Evolutionary conservation across 1,140 invertebrate species (phyloP).

Genomic region (Potamilus streckersoni): DNA sequence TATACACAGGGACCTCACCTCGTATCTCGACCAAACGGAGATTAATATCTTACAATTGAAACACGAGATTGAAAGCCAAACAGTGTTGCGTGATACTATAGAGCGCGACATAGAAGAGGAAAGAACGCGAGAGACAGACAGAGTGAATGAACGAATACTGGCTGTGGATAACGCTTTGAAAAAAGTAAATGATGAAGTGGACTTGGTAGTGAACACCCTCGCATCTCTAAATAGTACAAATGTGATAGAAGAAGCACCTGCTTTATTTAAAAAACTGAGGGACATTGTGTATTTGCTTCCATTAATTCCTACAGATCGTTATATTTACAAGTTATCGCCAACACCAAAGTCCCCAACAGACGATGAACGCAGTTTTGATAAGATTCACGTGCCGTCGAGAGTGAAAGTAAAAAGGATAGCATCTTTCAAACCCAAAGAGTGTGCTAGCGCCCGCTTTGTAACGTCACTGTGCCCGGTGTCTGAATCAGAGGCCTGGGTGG

Average conservation of each 20-base stretch:
- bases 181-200: too few species aligned
- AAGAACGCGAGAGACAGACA: too few species aligned
- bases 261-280: not conserved
- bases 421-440: constrained; percentile 14
- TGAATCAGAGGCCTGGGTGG: constrained; percentile 21
- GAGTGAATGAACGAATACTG: too few species aligned
- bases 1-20: too few species aligned
- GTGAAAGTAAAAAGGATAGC: constrained; percentile 24
- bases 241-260: constrained; percentile 5
- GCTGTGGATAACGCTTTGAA: too few species aligned
- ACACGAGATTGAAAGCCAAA: too few species aligned
- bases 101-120: too few species aligned
- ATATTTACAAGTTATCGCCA: constrained; percentile 14
- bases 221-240: not conserved
- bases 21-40: too few species aligned
- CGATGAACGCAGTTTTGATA: constrained; percentile 2
- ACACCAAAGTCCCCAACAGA: not conserved
- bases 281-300: constrained; percentile 7
- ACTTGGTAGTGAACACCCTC: too few species aligned
- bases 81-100: too few species aligned
- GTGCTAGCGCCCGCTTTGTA: constrained; percentile 20
- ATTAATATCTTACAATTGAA: too few species aligned
- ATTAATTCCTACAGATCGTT: constrained; percentile 3
- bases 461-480: constrained; percentile 25
- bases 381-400: constrained; percentile 23